Evolutionary conservation across 2,888 invertebrate species (phyloP).

Genomic region (Daptonema setosum): DNA sequence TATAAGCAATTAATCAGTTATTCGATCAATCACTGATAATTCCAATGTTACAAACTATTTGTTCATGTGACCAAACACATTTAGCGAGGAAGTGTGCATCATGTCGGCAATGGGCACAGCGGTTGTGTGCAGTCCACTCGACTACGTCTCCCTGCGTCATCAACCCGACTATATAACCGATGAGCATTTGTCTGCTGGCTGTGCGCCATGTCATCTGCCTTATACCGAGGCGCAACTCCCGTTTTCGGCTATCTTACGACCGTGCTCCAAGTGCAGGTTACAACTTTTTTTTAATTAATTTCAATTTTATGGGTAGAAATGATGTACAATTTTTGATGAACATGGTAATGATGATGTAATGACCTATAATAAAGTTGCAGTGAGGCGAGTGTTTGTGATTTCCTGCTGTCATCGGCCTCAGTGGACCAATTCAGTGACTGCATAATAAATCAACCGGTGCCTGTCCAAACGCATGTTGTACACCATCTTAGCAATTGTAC

Average conservation of each 20-base stretch:
- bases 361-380: too few species aligned
- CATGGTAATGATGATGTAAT: too few species aligned
- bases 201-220: background rate
- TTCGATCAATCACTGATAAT: too few species aligned
- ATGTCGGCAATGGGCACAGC: constrained; percentile 81
- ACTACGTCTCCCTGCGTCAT: too few species aligned
- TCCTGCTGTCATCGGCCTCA: background rate
- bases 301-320: too few species aligned
- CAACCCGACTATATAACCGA: background rate
- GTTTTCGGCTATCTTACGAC: background rate
- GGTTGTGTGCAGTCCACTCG: constrained; percentile 34
- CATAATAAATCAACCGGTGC: too few species aligned
- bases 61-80: too few species aligned
- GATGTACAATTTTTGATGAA: too few species aligned
- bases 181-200: background rate
- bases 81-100: constrained; percentile 78
- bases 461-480: background rate
- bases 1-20: too few species aligned
- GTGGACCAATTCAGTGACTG: background rate
- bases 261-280: background rate
- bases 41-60: too few species aligned
- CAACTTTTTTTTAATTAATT: too few species aligned
- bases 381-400: background rate
- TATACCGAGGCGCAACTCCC: background rate
- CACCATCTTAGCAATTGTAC: constrained; percentile 26